Base-by-base conservation (phyloP, 1,140 invertebrate species). In the Cyphomyrmex costatus region DNA sequence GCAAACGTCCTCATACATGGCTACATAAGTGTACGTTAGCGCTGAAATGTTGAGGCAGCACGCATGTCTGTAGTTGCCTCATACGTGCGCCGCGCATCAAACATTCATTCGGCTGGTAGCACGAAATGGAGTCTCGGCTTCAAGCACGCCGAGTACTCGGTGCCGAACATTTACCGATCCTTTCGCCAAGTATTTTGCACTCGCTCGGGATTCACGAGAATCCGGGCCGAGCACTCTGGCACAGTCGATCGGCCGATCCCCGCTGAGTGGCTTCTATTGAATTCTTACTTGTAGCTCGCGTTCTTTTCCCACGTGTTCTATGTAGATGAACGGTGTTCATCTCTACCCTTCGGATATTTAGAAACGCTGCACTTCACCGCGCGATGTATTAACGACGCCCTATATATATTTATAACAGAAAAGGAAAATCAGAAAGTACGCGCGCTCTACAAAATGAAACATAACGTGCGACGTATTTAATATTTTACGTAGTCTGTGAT, bases 51-150 rank as follows among this genome's bases (percentile, higher is more conserved):
- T 71, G 30, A 66, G 58, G 51, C 56, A 56, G 36, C 83, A 77
- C 33, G 73, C 68, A 60, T 82, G 88, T 88, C 86, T 77, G 63
- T 83, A 83, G 88, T 89, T 88, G 86, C 85, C 49, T 56, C 46
- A 42, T 84, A 71, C 74, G 58, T 85, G 53, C 65, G 76, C 70
- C 68, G 51, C 84, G 77, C 84, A 92, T 92, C 88, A 90, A 93
- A 92, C 89, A 93, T 93, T 93, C 88, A 92, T 89, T 85, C 73
- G 70, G 73, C 86, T 86, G 70, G 36, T 77, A 86, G 63, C 53
- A 58, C 27, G 87, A 88, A 84, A 86, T 86, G 83, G 87, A 88
- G 89, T 86, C 79, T 46, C 60, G 60, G 71, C 84, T 77, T 76
- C 58, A 42, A 84, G 49, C 85, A 80, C 21, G 24, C 42, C 33